Base-by-base conservation (phyloP, 2,888 invertebrate species). In the Tridacna gigas region DNA sequence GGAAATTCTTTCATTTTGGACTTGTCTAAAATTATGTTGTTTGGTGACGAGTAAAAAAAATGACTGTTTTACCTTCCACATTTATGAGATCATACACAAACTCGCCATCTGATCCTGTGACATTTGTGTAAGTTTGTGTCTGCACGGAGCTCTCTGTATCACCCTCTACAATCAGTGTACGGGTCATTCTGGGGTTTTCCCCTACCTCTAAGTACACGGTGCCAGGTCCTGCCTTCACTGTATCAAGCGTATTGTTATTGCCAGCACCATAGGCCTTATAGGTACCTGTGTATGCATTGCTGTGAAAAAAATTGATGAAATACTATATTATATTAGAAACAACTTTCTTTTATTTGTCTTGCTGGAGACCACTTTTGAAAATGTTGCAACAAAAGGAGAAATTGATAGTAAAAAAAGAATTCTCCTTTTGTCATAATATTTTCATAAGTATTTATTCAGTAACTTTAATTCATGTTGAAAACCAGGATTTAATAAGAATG, bases 161-260 rank as follows among this genome's bases (percentile, higher is more conserved):
- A 13, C 91, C 92, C 37, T 22, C 71, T 15, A 91, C 83, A 18
- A 77, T 73, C 28, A 92, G 83, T 12, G 83, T 77, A 25, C 85
- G 78, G 13, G 73, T 75, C 12, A 86, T 79, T 45, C 80, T 80
- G 13, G 83, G 82, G 5, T 76, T 77, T 22, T 80, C 74, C n/a
- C 87, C 88, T 60, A 89, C 88, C 25, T 83, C 61, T 13, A 91
- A 77, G 74, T 90, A 92, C n/a, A 92, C 82, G 18, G 92, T 91
- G n/a, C 92, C 92, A 9, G 92, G 89, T 25, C 92, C 92, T 28
- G 91, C 92, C 71, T 89, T 90, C 11, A 90, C 81, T 15, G 89
- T 87, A n/a, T 81, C 82, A 45, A 86, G 51, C 37, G 85, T 82
- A 26, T 86, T 60, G 25, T 85, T 88, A 75, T 90, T 90, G 12